Evolutionary conservation across 1,140 invertebrate genomes (phyloP), one percentile per base, ranked within the genome.

Genomic region (Caenorhabditis remanei): DNA sequence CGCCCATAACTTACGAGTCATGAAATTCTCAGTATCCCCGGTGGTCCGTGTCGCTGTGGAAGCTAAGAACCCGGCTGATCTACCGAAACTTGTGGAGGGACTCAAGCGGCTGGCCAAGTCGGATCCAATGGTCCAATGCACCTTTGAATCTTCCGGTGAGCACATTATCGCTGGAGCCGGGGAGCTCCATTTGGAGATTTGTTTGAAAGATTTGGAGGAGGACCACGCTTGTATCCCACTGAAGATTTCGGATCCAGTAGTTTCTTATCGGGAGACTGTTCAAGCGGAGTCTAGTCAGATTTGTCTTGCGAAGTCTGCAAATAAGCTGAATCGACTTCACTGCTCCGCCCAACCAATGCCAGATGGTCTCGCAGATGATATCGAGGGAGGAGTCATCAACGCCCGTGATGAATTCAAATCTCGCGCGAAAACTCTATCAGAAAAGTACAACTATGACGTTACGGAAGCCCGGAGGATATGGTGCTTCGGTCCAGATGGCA

Each of bases 381-480:
- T 99, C 93, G 98, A 99, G 92, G 95, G 95, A 94, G 98, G 97
- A 87, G 95, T 96, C 9, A 96, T 99, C 3, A 97, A 96, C 92
- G 95, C 97, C 86, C 95, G 97, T 93, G 97, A 99, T 93, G 98
- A 99, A 93, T 96, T 98, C 94, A 99, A 99, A 94, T 95, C 95
- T 41, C 96, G 98, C 93, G 97, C 96, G 92, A 98, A 99, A 94
- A 97, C 97, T 92, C 94, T 99, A 86, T 95, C 95, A 88, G 98
- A 99, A 86, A 98, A 98, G 90, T 99, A 97, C 94, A 96, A 97
- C 83, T 99, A 97, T 92, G 98, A 99, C 94, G 95, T 98, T 11
- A 98, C 96, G 53, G 98, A 99, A 94, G 97, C 97, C 96, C 95
- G 98, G 94, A 99, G 99, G 94, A 99, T 99, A 94, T 99, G 98